Percentiles rank a stretch among this genome's conserved stretches.
Conservation (phyloP, 2,888 invertebrate genomes). For the Microplitis deprimator region DNA sequence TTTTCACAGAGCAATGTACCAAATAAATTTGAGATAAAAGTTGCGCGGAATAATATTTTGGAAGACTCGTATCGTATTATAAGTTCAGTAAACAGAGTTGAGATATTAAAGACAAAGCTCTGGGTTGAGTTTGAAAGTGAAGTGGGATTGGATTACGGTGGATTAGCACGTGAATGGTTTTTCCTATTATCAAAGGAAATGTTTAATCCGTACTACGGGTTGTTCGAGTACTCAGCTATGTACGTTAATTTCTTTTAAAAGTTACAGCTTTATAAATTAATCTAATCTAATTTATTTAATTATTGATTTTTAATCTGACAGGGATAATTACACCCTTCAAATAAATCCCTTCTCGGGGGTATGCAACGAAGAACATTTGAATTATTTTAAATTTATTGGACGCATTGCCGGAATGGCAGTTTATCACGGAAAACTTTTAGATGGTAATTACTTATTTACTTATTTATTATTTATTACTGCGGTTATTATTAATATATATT, state of each 20-base stretch:
- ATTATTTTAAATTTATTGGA: slow-evolving; percentile 99
- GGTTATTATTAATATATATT: slow-evolving; percentile 8
- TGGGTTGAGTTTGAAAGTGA: slow-evolving; percentile 99
- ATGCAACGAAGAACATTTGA: slow-evolving; percentile 97
- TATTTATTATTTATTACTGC: slow-evolving; percentile 19
- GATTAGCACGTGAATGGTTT: slow-evolving; percentile 98
- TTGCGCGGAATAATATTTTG: slow-evolving; percentile 89
- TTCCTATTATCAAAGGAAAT: slow-evolving; percentile 98
- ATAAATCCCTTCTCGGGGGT: slow-evolving; percentile 98
- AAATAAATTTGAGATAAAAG: slow-evolving; percentile 98
- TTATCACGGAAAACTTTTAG: slow-evolving; percentile 97
- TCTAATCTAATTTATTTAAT: slow-evolving; percentile 24
- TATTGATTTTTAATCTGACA: slow-evolving; percentile 64
- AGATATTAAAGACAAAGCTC: slow-evolving; percentile 95
- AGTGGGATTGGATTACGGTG: slow-evolving; percentile 96
- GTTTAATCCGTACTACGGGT: slow-evolving; percentile 99
- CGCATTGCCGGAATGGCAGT: slow-evolving; percentile 99
- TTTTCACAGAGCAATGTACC: slow-evolving; percentile 89
- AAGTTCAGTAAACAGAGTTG: slow-evolving; percentile 90
- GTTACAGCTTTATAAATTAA: slow-evolving; percentile 20
- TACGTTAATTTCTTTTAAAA: slow-evolving; percentile 72
- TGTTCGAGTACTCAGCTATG: slow-evolving; percentile 99
- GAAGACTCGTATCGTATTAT: slow-evolving; percentile 98
- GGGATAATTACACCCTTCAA: slow-evolving; percentile 98
- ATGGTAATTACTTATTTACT: slow-evolving; percentile 77